Evolutionary conservation across 2,113 vertebrate species (phyloP), one percentile per base, ranked within the genome.

Genomic region (Telmatochromis bifrenatus): DNA sequence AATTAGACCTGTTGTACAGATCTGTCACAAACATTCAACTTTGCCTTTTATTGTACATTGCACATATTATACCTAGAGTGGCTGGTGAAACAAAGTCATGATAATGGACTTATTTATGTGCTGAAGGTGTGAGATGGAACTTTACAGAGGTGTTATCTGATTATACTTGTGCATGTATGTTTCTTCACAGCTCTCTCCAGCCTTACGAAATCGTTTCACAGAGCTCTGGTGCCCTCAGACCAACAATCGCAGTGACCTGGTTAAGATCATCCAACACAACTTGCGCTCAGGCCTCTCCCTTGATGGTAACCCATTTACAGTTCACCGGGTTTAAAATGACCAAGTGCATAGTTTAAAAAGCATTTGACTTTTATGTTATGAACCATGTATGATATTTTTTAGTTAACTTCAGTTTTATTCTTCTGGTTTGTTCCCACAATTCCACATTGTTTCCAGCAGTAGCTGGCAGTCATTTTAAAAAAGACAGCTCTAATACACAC

Each of bases 191-290:
- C 97, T 99, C 7, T 99, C 99, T 51, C 99, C 98, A 75, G 99
- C 99, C 0, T 95, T 99, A 80, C 96, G 98, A 91, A 99, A 99
- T 94, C 96, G 98, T 28, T 99, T 99, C 94, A 99, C 99, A 4
- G 99, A 99, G 95, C 97, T 99, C 94, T 99, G 99, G 99, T 99
- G 98, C 89, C 98, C 98, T 8, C 98, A 98, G 85, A 97, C 94
- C 91, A 98, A 97, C 91, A 96, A 91, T 54, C 97, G 96, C 13
- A 90, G 94, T n/a, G 98, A 99, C 95, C 95, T 99, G 91, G 87
- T 98, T 77, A 97, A 98, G 93, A 98, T 99, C 87, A 96, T 99
- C 82, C 97, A 96, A 73, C 97, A 97, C 95, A 99, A 98, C 95
- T 96, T 99, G 89, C 93, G 89, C 79, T 87, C 97, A 9, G 96